These are phyloP conservation scores for Brachyhypopomus occidentalis DNA, from an alignment of 2,113 vertebrate species.

Conservation along the genomic window DNA sequence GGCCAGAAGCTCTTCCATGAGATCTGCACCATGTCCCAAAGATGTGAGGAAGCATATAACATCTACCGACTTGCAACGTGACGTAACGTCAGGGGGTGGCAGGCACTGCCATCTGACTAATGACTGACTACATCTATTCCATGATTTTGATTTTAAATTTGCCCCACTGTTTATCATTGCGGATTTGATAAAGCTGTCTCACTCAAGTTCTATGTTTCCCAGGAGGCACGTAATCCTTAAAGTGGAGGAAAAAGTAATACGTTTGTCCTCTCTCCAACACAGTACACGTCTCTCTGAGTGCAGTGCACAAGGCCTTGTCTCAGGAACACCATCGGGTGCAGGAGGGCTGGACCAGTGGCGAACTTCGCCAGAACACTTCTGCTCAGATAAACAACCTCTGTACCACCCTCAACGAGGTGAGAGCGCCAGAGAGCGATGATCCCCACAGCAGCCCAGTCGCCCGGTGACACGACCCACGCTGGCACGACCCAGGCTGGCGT, in stretches of 20 bases:
- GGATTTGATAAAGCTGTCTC: background rate
- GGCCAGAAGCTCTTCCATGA: slow-evolving; percentile 77
- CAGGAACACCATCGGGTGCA: slow-evolving; percentile 74
- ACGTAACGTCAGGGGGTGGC: background rate
- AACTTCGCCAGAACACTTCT: slow-evolving; percentile 58
- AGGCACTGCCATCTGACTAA: no score
- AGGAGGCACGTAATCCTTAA: background rate
- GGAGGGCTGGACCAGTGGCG: slow-evolving; percentile 66
- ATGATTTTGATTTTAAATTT: no score
- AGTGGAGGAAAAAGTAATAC: background rate
- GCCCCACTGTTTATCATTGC: no score
- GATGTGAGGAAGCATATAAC: slow-evolving; percentile 67
- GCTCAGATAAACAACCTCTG: slow-evolving; percentile 54
- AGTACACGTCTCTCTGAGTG: slow-evolving; percentile 74
- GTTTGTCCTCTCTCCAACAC: slow-evolving; percentile 8
- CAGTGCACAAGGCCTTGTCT: slow-evolving; percentile 70
- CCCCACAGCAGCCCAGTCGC: background rate
- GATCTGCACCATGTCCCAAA: slow-evolving; percentile 80
- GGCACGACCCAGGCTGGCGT: background rate
- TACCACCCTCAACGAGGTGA: slow-evolving; percentile 65
- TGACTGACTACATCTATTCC: no score
- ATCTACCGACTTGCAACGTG: background rate
- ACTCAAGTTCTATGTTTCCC: background rate
- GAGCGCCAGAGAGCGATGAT: background rate
- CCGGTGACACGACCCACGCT: background rate